Conservation (phyloP, 2,888 invertebrate genomes). For the Apamea monoglypha region DNA sequence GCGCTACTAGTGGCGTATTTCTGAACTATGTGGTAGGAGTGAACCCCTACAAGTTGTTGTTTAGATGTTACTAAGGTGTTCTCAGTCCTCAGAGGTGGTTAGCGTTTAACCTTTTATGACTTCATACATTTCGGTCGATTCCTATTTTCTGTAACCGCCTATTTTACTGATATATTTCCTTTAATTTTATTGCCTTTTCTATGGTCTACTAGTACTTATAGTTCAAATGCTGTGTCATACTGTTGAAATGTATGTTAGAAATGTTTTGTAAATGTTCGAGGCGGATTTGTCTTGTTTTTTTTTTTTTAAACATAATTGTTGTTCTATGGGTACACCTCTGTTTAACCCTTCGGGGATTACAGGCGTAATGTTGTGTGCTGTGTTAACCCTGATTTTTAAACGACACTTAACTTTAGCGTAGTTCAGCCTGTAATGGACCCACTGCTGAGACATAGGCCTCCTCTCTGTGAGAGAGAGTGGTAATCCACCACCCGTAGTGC, state of each 20-base stretch:
- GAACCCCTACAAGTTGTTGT: no score
- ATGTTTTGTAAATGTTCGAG: not conserved
- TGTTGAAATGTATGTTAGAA: conserved; percentile 22
- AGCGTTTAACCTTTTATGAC: not conserved
- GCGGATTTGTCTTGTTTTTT: conserved; percentile 10
- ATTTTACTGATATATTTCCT: conserved; percentile 35
- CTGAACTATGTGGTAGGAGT: no score
- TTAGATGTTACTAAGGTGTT: no score
- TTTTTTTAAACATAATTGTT: no score
- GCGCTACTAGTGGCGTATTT: no score
- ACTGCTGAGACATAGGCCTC: not conserved
- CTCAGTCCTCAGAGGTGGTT: no score
- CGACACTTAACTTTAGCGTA: no score
- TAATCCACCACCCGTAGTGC: not conserved
- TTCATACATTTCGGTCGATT: conserved; percentile 42
- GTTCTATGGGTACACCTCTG: no score
- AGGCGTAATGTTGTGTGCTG: no score
- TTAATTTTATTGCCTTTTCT: conserved; percentile 14
- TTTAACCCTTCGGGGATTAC: no score
- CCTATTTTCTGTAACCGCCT: conserved; percentile 45
- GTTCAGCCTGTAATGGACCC: not conserved
- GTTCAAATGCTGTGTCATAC: conserved; percentile 60
- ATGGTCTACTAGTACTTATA: conserved; percentile 20
- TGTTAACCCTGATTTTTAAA: no score
- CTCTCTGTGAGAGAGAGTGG: not conserved